A percentile compares a stretch with the other conserved stretches of the same genome.
Conservation (phyloP, 2,797 vertebrate genomes). For the Falco naumanni region DNA sequence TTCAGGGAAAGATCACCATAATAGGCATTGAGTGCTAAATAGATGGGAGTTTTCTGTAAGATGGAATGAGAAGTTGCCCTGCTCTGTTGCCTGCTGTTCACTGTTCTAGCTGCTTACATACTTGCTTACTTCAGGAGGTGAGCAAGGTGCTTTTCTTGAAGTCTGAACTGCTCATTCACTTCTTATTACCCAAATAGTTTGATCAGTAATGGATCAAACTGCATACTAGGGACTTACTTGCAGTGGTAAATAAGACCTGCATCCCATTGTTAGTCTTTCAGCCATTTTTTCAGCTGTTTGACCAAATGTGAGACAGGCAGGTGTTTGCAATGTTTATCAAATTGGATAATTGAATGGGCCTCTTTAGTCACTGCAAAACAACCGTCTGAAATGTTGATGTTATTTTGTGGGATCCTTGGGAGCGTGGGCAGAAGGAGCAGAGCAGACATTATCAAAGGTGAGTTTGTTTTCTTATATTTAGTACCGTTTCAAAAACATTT, state of each 20-base stretch:
- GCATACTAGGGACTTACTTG: too few species aligned
- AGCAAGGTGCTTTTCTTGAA: conserved; percentile 7
- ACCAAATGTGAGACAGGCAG: neutral
- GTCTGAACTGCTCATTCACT: neutral
- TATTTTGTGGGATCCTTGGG: neutral
- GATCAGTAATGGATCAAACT: neutral
- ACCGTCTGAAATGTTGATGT: neutral
- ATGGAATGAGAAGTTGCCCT: conserved; percentile 17
- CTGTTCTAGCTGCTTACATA: neutral
- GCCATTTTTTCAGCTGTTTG: neutral
- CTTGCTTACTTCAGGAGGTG: neutral
- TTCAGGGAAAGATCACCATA: conserved; percentile 14
- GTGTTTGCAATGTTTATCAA: neutral
- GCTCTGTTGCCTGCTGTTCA: neutral
- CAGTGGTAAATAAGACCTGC: neutral
- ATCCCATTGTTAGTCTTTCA: neutral
- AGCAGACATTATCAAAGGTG: neutral
- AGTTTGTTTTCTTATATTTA: neutral
- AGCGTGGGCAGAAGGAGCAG: neutral
- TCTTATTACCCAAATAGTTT: neutral
- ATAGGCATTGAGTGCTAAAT: conserved; percentile 41
- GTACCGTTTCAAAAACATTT: neutral
- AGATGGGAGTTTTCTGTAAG: conserved; percentile 28
- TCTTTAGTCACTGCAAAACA: neutral
- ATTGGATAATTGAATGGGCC: neutral